These are phyloP conservation scores for Peromyscus melanophrys DNA, from an alignment of 2,797 vertebrate genomes.

Conservation along the genomic window DNA sequence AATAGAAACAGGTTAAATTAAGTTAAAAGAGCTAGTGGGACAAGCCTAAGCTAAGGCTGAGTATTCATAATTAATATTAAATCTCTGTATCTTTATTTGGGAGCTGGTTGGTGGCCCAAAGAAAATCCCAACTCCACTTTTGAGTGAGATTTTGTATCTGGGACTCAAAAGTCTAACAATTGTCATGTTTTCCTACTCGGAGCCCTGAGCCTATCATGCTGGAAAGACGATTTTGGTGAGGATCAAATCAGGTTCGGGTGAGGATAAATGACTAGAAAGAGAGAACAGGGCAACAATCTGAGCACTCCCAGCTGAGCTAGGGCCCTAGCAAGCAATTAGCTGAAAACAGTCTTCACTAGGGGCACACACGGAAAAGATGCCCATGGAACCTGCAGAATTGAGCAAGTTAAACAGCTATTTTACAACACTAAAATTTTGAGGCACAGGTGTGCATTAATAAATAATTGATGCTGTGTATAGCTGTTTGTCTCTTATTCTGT, in stretches of 20 bases:
- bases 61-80: not conserved
- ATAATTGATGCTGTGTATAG: accelerated
- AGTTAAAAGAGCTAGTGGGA: not conserved
- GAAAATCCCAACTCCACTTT: not conserved
- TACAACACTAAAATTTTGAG: not conserved
- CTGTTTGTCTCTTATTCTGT: not conserved
- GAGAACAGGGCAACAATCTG: not conserved
- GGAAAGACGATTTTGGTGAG: not conserved
- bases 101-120: not conserved
- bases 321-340: not conserved
- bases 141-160: not conserved
- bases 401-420: not conserved
- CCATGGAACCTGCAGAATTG: not conserved
- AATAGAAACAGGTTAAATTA: not conserved
- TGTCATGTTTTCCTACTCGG: not conserved
- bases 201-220: not conserved
- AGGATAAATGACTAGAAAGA: not conserved
- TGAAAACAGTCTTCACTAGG: not conserved
- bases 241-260: not conserved
- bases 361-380: not conserved
- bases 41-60: not conserved
- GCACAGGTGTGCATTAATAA: not conserved
- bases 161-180: not conserved
- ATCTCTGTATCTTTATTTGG: not conserved
- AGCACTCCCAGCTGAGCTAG: not conserved